A percentile compares a stretch with the other conserved stretches of the same genome.
These are phyloP conservation scores for Drosophila helvetica DNA, from an alignment of 2,888 invertebrate genomes.

Conservation along the genomic window DNA sequence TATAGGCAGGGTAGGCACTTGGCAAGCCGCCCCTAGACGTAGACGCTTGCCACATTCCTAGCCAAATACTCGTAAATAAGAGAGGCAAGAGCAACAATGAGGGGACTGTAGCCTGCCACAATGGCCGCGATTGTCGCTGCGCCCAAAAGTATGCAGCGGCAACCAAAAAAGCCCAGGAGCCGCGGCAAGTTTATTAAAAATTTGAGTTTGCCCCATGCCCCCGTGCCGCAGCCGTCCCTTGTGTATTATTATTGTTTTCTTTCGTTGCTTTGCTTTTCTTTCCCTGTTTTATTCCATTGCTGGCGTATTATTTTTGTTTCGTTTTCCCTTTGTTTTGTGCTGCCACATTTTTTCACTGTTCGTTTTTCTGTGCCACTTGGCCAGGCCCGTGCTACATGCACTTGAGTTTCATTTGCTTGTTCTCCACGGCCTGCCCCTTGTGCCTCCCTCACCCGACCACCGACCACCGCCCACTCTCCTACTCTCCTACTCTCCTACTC, in stretches of 20 bases:
- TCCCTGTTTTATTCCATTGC: constrained; percentile 39
- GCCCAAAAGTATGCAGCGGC: constrained; percentile 59
- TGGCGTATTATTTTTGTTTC: constrained; percentile 22
- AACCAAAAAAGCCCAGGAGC: constrained; percentile 40
- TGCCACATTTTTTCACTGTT: constrained; percentile 20
- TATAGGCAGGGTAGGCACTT: constrained; percentile 56
- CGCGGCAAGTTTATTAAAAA: constrained; percentile 74
- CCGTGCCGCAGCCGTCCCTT: constrained; percentile 6
- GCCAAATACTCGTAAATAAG: constrained; percentile 68
- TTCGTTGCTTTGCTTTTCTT: constrained; percentile 26
- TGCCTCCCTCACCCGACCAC: neutral
- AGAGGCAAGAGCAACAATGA: constrained; percentile 42
- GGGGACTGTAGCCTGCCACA: constrained; percentile 15
- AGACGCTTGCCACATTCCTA: constrained; percentile 60
- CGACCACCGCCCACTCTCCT: neutral
- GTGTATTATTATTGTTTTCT: constrained; percentile 57
- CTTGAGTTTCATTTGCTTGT: constrained; percentile 77
- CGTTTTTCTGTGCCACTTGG: constrained; percentile 60
- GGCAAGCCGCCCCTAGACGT: constrained; percentile 56
- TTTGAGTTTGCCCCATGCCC: constrained; percentile 52
- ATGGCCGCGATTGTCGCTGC: constrained; percentile 46
- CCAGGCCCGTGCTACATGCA: constrained; percentile 69
- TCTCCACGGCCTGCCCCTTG: constrained; percentile 37
- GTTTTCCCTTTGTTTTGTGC: constrained; percentile 31
- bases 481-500: neutral